These are phyloP conservation scores for Genyomyrus donnyi DNA, from an alignment of 2,113 vertebrate genomes.

Conservation along the genomic window DNA sequence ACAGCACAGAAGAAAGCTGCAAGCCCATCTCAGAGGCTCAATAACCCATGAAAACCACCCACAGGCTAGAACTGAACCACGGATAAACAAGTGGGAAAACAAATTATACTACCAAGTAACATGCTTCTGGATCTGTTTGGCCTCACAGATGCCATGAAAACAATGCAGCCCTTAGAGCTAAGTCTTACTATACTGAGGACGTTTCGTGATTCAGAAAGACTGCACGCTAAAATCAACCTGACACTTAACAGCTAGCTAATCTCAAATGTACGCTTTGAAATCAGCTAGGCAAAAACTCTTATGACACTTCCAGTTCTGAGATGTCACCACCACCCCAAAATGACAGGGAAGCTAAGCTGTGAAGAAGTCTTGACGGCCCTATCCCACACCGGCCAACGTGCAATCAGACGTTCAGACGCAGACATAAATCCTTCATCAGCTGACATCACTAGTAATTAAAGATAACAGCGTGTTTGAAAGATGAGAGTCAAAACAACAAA, in stretches of 20 bases:
- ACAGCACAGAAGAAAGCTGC: not conserved
- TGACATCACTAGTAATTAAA: not conserved
- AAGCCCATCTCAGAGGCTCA: not conserved
- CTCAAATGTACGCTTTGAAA: not conserved
- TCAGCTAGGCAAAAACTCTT: not conserved
- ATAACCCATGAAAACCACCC: not conserved
- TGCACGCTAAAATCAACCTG: not conserved
- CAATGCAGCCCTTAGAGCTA: not conserved
- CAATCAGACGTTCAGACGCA: not conserved
- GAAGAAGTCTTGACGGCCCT: not conserved
- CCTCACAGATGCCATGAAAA: not conserved
- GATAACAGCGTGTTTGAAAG: not conserved
- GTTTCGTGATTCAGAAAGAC: not conserved
- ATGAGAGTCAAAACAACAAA: not conserved
- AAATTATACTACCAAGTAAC: not conserved
- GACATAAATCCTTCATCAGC: constrained; percentile 5
- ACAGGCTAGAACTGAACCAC: not conserved
- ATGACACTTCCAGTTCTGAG: not conserved
- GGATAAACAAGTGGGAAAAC: not conserved
- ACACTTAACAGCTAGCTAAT: not conserved
- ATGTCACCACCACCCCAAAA: not conserved
- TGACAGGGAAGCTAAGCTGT: not conserved
- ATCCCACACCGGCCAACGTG: not conserved
- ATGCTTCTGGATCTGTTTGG: not conserved
- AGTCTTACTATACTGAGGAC: not conserved